A percentile compares a stretch with the other conserved stretches of the same genome.
Evolutionary conservation across 1,140 invertebrate genomes (phyloP).

Genomic region (Drosophila kikkawai): DNA sequence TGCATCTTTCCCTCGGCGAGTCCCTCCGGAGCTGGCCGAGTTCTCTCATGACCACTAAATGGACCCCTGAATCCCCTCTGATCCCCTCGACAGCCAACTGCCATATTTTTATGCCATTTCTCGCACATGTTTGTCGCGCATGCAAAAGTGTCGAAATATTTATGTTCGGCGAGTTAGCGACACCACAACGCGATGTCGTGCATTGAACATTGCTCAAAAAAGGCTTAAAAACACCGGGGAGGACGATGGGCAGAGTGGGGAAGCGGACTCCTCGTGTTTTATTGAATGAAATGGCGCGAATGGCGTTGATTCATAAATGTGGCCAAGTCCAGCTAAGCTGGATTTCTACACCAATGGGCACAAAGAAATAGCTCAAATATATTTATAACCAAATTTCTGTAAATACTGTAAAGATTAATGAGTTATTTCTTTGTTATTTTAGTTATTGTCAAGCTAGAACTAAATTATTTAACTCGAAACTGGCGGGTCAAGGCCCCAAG

Average conservation of each 20-base stretch:
- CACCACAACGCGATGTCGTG: slow-evolving; percentile 66
- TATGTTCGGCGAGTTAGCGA: slow-evolving; percentile 76
- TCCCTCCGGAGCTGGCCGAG: slow-evolving; percentile 11
- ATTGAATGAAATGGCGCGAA: slow-evolving; percentile 80
- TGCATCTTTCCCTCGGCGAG: slow-evolving; percentile 25
- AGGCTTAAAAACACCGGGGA: slow-evolving; percentile 23
- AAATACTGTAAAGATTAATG: too few relatives aligned
- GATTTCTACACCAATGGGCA: neutral
- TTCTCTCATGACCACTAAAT: slow-evolving; percentile 50
- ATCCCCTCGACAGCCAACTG: slow-evolving; percentile 34
- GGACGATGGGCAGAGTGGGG: neutral
- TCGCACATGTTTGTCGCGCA: slow-evolving; percentile 74
- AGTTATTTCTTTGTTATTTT: neutral
- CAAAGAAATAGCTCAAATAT: neutral
- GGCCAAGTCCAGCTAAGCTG: slow-evolving; percentile 36
- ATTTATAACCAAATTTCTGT: neutral
- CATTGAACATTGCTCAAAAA: slow-evolving; percentile 77
- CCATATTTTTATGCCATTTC: slow-evolving; percentile 82
- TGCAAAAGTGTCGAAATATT: slow-evolving; percentile 83
- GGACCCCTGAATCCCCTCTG: slow-evolving; percentile 18
- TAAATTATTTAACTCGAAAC: too few relatives aligned
- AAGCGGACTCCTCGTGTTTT: slow-evolving; percentile 66
- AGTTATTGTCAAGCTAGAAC: neutral
- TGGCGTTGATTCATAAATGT: slow-evolving; percentile 83
- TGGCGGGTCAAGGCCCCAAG: too few relatives aligned